phyloP scores from a whole-genome alignment of 2,888 invertebrate species.

The Anagyrus pseudococci region DNA sequence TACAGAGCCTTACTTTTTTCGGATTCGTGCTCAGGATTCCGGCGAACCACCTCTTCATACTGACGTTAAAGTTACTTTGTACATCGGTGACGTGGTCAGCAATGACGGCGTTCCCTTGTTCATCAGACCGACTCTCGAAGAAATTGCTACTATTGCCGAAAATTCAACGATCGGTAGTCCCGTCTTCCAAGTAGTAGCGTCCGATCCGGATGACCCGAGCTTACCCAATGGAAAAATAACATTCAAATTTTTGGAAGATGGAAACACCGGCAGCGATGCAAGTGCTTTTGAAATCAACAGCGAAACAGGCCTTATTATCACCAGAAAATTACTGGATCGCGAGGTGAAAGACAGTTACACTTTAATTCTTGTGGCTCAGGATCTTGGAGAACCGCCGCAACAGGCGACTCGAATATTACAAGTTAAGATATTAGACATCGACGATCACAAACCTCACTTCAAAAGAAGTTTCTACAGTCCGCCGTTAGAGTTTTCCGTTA shows the following conservation, averaged over 20 bases:
- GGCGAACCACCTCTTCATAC: slow-evolving; percentile 69
- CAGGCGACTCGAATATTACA: slow-evolving; percentile 75
- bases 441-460: slow-evolving; percentile 81
- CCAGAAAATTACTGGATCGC: slow-evolving; percentile 73
- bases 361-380: slow-evolving; percentile 79
- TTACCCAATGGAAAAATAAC: slow-evolving; percentile 77
- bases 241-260: slow-evolving; percentile 76
- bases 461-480: slow-evolving; percentile 69
- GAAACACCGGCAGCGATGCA: slow-evolving; percentile 61
- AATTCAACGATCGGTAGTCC: slow-evolving; percentile 76
- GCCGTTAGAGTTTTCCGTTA: slow-evolving; percentile 69
- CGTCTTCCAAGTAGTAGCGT: slow-evolving; percentile 79
- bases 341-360: slow-evolving; percentile 77
- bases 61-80: slow-evolving; percentile 70
- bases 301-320: slow-evolving; percentile 76
- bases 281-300: slow-evolving; percentile 56
- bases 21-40: slow-evolving; percentile 74
- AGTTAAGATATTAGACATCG: slow-evolving; percentile 75
- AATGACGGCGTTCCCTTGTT: slow-evolving; percentile 83
- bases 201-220: slow-evolving; percentile 79
- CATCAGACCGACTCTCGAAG: slow-evolving; percentile 73
- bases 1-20: slow-evolving; percentile 74
- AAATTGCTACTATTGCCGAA: slow-evolving; percentile 75
- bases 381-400: slow-evolving; percentile 79
- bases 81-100: slow-evolving; percentile 80